A percentile compares a stretch with the other conserved stretches of the same genome.
Evolutionary conservation across 2,113 vertebrate genomes (phyloP).

Genomic region (Kryptolebias marmoratus): DNA sequence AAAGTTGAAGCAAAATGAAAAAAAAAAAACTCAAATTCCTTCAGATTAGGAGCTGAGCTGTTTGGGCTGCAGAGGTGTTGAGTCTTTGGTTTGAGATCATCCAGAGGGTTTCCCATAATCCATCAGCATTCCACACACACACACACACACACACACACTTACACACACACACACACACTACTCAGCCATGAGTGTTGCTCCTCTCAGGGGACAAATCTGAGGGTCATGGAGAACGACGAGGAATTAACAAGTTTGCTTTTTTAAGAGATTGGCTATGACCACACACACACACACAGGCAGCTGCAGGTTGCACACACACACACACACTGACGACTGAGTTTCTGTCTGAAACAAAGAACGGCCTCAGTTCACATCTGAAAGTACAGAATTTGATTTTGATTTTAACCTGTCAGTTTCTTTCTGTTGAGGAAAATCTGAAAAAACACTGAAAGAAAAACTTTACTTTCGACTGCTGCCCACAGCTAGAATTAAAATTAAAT

Average conservation of each 20-base stretch:
- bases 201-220: slow-evolving; percentile 89
- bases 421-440: no score
- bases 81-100: slow-evolving; percentile 62
- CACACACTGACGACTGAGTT: slow-evolving; percentile 7
- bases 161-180: no score
- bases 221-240: slow-evolving; percentile 85
- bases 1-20: background rate
- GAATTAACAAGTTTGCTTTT: slow-evolving; percentile 87
- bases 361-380: no score
- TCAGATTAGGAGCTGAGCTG: slow-evolving; percentile 3
- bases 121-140: slow-evolving; percentile 46
- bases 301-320: slow-evolving; percentile 1
- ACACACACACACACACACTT: slow-evolving; percentile 36
- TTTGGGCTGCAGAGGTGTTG: slow-evolving; percentile 55
- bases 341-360: no score
- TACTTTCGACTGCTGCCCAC: no score
- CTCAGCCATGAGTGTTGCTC: slow-evolving; percentile 84
- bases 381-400: no score
- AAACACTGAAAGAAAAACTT: no score
- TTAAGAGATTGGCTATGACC: slow-evolving; percentile 43
- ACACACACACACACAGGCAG: background rate
- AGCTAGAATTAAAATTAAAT: no score
- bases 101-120: slow-evolving; percentile 62
- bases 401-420: no score
- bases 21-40: slow-evolving; percentile 14